phyloP scores from a whole-genome alignment of 2,113 vertebrate species.

The Dipodomys ordii region DNA sequence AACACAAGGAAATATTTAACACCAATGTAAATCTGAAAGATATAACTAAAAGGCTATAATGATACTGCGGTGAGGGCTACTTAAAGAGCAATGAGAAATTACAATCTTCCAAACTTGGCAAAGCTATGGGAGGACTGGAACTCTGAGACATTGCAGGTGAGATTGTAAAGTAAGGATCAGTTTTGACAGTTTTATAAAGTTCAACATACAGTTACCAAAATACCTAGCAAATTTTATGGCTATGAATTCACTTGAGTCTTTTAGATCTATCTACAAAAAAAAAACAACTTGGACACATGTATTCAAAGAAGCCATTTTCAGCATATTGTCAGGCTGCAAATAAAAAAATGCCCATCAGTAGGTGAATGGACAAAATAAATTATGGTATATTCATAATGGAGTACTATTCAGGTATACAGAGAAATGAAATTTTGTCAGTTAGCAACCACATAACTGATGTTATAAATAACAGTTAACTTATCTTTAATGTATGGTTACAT shows the following conservation, averaged over 20 bases:
- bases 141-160: neutral
- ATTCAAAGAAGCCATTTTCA: neutral
- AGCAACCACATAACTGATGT: no score
- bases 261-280: no score
- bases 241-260: neutral
- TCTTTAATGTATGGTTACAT: neutral
- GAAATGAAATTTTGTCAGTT: no score
- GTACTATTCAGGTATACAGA: neutral
- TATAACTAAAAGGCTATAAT: neutral
- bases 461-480: neutral
- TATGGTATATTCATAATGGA: neutral
- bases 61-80: neutral
- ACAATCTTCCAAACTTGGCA: neutral
- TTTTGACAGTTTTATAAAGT: neutral
- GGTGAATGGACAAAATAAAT: neutral
- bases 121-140: neutral
- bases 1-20: neutral
- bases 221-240: neutral
- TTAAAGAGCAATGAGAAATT: neutral
- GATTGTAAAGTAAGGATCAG: neutral
- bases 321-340: neutral
- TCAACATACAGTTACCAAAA: neutral
- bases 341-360: neutral
- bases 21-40: neutral
- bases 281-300: neutral